Percentiles rank a stretch among this genome's conserved stretches.
These are phyloP conservation scores for Garra rufa DNA, from an alignment of 2,113 vertebrate genomes.

Conservation along the genomic window DNA sequence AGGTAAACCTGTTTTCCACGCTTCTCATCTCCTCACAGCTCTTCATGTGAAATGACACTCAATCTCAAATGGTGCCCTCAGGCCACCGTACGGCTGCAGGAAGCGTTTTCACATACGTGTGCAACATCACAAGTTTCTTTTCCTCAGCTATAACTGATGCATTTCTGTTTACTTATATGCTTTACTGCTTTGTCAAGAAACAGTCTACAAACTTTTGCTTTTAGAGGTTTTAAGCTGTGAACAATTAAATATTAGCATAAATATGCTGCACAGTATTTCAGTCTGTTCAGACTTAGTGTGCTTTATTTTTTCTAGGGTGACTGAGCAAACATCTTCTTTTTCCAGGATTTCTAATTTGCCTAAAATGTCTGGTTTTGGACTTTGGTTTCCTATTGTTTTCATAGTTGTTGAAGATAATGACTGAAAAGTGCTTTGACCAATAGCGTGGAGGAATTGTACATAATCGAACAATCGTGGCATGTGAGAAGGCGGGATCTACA, in stretches of 20 bases:
- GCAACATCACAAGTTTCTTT: slow-evolving; percentile 23
- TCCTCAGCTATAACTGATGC: background rate
- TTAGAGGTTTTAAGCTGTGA: background rate
- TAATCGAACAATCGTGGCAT: background rate
- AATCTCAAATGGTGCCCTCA: slow-evolving; percentile 52
- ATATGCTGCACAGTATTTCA: background rate
- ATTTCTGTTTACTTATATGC: background rate
- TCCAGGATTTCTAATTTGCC: background rate
- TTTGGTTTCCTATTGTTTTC: background rate
- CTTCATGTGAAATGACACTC: slow-evolving; percentile 50
- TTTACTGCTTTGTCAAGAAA: background rate
- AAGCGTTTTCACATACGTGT: background rate
- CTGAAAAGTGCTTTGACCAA: background rate
- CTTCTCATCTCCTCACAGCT: slow-evolving; percentile 54
- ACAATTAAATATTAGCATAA: background rate
- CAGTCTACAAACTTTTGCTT: background rate
- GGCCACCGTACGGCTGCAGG: slow-evolving; percentile 40
- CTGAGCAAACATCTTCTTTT: background rate
- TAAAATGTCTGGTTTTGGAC: background rate
- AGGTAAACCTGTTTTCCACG: slow-evolving; percentile 56
- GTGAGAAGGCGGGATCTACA: background rate
- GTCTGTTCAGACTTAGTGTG: background rate
- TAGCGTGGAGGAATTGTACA: background rate
- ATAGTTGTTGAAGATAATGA: background rate
- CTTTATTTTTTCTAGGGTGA: background rate